Percentiles rank a stretch among this genome's conserved stretches.
phyloP scores from a whole-genome alignment of 1,140 invertebrate genomes.

The Ladona fulva region DNA sequence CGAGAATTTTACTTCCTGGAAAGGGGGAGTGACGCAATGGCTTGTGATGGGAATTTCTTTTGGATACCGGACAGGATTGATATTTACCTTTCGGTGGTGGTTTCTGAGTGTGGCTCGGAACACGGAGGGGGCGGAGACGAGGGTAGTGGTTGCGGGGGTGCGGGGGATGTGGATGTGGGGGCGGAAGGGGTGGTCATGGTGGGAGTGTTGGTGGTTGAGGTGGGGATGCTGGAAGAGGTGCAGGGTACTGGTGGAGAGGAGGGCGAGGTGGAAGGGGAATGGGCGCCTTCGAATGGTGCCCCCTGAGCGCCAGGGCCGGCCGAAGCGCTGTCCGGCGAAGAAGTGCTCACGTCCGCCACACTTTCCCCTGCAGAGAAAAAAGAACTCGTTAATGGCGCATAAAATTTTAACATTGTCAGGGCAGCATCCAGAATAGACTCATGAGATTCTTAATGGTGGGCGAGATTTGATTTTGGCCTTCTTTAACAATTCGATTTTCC shows the following conservation, averaged over 20 bases:
- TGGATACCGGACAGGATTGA: too few relatives aligned
- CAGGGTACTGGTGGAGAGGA: slow-evolving; percentile 21
- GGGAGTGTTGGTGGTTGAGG: neutral
- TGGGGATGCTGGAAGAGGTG: slow-evolving; percentile 13
- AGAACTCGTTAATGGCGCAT: too few relatives aligned
- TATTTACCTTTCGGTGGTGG: neutral
- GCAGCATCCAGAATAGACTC: too few relatives aligned
- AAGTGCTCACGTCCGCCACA: slow-evolving; percentile 80
- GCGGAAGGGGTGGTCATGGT: slow-evolving; percentile 34
- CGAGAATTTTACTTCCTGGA: too few relatives aligned
- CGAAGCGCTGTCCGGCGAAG: slow-evolving; percentile 71
- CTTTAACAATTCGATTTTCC: too few relatives aligned
- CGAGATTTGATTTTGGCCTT: too few relatives aligned
- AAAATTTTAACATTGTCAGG: too few relatives aligned
- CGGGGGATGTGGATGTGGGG: slow-evolving; percentile 31
- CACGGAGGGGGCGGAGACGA: slow-evolving; percentile 36
- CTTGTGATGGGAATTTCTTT: too few relatives aligned
- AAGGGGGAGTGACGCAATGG: too few relatives aligned
- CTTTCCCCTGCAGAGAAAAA: slow-evolving; percentile 59
- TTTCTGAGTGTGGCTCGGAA: slow-evolving; percentile 26
- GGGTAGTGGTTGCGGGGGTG: slow-evolving; percentile 27
- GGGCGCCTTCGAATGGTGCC: too few relatives aligned
- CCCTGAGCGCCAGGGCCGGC: slow-evolving; percentile 32
- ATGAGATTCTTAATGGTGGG: too few relatives aligned
- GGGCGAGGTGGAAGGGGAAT: slow-evolving; percentile 30